These are phyloP conservation scores for Oxycera nigricornis DNA, from an alignment of 2,888 invertebrate genomes.

Conservation along the genomic window DNA sequence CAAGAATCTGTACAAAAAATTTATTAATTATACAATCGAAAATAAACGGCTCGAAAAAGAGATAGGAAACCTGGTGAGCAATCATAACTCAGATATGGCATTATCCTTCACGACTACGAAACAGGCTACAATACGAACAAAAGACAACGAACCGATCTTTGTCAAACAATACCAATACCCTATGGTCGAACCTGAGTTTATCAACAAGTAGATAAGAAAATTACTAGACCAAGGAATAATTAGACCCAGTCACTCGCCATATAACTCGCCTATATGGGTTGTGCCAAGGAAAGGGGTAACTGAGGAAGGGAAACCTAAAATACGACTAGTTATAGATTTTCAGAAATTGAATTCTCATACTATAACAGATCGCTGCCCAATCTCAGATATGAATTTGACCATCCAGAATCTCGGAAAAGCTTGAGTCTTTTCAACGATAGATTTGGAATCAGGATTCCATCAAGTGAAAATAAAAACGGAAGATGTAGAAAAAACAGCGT, in stretches of 20 bases:
- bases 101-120: not conserved
- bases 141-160: not conserved
- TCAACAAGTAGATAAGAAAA: not conserved
- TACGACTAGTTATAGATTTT: not conserved
- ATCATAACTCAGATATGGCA: not conserved
- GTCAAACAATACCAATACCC: not conserved
- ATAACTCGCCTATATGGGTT: slow-evolving; percentile 5
- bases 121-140: not conserved
- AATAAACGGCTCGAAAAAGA: not conserved
- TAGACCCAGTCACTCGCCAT: not conserved
- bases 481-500: slow-evolving; percentile 8
- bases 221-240: slow-evolving; percentile 7
- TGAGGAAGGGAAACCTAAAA: not conserved
- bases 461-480: not conserved
- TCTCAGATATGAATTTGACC: not conserved
- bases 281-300: not conserved
- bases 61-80: not conserved
- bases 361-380: slow-evolving; percentile 9
- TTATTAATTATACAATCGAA: not conserved
- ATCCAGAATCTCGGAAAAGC: slow-evolving; percentile 23
- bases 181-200: not conserved
- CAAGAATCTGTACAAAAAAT: no score
- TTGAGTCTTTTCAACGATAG: not conserved
- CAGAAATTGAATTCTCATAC: slow-evolving; percentile 1
- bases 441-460: slow-evolving; percentile 21